Evolutionary conservation across 1,140 invertebrate genomes (phyloP).

Genomic region (Penaeus chinensis): DNA sequence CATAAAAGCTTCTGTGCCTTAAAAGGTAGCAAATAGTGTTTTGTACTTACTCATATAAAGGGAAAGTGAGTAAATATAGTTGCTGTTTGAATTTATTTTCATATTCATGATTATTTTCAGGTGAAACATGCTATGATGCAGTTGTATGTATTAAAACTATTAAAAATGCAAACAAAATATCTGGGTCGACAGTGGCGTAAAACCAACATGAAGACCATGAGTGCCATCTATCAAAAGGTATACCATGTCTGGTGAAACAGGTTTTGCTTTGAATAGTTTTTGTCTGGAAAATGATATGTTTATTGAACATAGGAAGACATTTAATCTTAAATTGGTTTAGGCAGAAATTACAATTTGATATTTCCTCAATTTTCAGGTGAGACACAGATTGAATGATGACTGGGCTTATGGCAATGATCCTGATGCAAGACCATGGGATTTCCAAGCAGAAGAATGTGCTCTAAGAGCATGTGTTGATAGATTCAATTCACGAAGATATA

Average conservation of each 20-base stretch:
- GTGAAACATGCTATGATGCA: slow-evolving; percentile 98
- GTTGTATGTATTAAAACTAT: slow-evolving; percentile 95
- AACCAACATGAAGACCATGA: slow-evolving; percentile 99
- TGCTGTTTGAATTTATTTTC: not conserved
- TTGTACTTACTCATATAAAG: too few species aligned
- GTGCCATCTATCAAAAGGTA: slow-evolving; percentile 97
- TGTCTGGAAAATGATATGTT: not conserved
- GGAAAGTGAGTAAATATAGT: not conserved
- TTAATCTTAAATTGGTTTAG: too few species aligned
- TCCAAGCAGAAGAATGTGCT: slow-evolving; percentile 97
- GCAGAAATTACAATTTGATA: not conserved
- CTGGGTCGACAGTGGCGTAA: slow-evolving; percentile 98
- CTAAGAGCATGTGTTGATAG: slow-evolving; percentile 80
- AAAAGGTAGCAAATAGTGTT: too few species aligned
- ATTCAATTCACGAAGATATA: slow-evolving; percentile 93
- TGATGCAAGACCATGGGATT: slow-evolving; percentile 97
- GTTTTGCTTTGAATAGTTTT: too few species aligned
- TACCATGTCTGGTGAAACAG: slow-evolving; percentile 57
- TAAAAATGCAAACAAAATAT: slow-evolving; percentile 99
- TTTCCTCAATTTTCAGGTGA: slow-evolving; percentile 67
- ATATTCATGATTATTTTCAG: slow-evolving; percentile 26
- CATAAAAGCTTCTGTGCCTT: too few species aligned
- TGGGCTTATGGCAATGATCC: slow-evolving; percentile 99
- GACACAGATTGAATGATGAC: slow-evolving; percentile 96
- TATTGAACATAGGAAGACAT: not conserved